Evolutionary conservation across 2,113 vertebrate genomes (phyloP).

Genomic region (Corapipo altera): DNA sequence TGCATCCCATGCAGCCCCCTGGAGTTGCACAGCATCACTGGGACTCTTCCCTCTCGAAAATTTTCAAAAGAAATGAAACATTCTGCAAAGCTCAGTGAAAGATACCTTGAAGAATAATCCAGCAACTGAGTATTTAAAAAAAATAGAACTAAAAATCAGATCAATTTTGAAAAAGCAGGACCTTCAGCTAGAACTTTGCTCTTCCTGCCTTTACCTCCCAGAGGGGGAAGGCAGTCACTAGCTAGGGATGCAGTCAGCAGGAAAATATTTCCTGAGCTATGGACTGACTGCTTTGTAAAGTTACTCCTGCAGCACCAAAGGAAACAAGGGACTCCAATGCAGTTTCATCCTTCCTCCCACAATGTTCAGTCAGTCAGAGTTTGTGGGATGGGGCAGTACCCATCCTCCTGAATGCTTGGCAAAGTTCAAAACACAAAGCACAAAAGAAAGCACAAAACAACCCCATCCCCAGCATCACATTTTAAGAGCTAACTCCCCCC

Average conservation of each 20-base stretch:
- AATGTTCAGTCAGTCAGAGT: neutral
- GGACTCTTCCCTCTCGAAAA: neutral
- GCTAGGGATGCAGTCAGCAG: neutral
- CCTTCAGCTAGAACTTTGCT: neutral
- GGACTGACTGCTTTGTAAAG: neutral
- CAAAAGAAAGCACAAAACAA: neutral
- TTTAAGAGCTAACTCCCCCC: neutral
- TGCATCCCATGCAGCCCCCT: neutral
- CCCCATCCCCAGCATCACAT: neutral
- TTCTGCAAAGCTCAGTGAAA: neutral
- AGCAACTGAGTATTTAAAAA: neutral
- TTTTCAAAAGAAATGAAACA: neutral
- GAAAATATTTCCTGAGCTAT: constrained; percentile 17
- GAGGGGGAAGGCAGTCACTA: neutral
- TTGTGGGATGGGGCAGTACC: neutral
- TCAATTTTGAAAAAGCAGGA: neutral
- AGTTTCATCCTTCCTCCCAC: neutral
- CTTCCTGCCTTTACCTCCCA: neutral
- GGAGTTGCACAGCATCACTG: neutral
- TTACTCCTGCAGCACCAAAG: neutral
- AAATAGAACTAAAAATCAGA: neutral
- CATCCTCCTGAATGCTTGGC: neutral
- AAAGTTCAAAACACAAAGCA: neutral
- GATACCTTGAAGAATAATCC: neutral
- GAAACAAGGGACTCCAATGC: neutral